These are phyloP conservation scores for Microdon myrmicae DNA, from an alignment of 2,888 invertebrate genomes.

Conservation along the genomic window DNA sequence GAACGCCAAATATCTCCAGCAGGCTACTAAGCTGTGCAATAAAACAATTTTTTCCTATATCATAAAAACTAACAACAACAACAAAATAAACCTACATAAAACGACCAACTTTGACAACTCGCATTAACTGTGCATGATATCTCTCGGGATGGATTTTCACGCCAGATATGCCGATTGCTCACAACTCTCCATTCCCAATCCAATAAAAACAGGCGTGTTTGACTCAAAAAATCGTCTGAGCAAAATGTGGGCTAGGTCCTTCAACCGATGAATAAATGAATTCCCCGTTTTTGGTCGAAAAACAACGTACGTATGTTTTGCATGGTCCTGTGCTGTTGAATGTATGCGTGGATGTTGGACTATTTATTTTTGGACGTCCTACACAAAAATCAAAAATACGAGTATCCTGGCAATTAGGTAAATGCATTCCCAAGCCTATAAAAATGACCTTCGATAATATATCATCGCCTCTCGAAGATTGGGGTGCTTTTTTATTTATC, in stretches of 20 bases:
- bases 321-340: constrained; percentile 15
- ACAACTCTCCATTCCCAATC: too few species aligned
- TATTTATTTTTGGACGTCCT: not conserved
- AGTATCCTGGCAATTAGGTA: constrained; percentile 34
- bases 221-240: too few species aligned
- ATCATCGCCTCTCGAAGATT: not conserved
- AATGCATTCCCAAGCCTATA: constrained; percentile 15
- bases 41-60: too few species aligned
- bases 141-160: constrained; percentile 4
- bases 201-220: too few species aligned
- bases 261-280: constrained; percentile 12
- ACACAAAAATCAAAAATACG: not conserved
- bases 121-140: constrained; percentile 28
- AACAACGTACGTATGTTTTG: too few species aligned
- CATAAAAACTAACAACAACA: too few species aligned
- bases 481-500: too few species aligned
- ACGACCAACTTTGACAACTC: constrained; percentile 25
- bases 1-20: too few species aligned
- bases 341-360: too few species aligned
- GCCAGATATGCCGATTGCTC: constrained; percentile 8
- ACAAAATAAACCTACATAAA: too few species aligned
- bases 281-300: too few species aligned
- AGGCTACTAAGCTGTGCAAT: too few species aligned
- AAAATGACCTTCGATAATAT: not conserved
- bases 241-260: constrained; percentile 8